A percentile compares a stretch with the other conserved stretches of the same genome.
Conservation (phyloP, 2,113 vertebrate genomes). For the Trematomus loennbergii region DNA sequence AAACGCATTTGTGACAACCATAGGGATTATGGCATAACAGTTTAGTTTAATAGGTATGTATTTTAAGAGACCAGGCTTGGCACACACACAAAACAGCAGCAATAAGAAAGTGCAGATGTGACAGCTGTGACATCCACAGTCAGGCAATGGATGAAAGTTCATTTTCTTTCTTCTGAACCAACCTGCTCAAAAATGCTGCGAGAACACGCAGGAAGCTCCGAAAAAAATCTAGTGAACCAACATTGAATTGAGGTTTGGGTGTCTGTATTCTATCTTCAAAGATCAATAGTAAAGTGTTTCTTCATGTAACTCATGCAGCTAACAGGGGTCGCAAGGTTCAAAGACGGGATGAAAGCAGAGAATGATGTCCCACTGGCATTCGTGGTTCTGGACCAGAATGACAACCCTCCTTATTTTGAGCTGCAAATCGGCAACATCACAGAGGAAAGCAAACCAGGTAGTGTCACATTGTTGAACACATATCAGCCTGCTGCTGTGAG, state of each 20-base stretch:
- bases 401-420: slow-evolving; percentile 74
- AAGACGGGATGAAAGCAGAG: slow-evolving; percentile 66
- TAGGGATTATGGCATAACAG: no score
- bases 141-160: background rate
- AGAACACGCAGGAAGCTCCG: background rate
- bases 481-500: background rate
- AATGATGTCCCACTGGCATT: slow-evolving; percentile 62
- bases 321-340: slow-evolving; percentile 64
- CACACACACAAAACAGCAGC: background rate
- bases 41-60: no score
- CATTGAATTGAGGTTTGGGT: background rate
- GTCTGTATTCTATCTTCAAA: background rate
- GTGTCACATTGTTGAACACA: background rate
- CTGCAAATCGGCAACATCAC: slow-evolving; percentile 53
- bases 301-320: slow-evolving; percentile 56
- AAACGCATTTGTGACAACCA: no score
- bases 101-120: background rate
- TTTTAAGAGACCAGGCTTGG: no score
- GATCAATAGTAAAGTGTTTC: background rate
- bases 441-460: slow-evolving; percentile 76
- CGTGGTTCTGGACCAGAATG: slow-evolving; percentile 75
- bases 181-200: background rate
- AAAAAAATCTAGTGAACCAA: no score
- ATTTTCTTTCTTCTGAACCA: background rate
- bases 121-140: background rate